Percentiles rank a stretch among this genome's conserved stretches.
phyloP scores from a whole-genome alignment of 1,140 invertebrate genomes.

The Batillaria attramentaria region DNA sequence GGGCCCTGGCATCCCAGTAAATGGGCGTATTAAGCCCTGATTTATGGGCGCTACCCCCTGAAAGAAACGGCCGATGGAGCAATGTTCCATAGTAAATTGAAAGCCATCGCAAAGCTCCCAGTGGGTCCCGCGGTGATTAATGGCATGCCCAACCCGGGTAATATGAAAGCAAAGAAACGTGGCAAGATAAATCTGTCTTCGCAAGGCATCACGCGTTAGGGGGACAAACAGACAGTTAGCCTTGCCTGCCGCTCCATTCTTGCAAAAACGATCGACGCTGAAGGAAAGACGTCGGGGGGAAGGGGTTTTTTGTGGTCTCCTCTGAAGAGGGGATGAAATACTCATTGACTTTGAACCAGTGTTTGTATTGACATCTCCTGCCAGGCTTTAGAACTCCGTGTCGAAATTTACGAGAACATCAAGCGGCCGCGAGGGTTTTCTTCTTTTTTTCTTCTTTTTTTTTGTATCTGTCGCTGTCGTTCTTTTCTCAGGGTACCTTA shows the following conservation, averaged over 20 bases:
- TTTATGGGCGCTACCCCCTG: constrained; percentile 24
- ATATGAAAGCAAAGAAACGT: constrained; percentile 35
- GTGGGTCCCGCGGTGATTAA: constrained; percentile 24
- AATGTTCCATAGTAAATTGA: constrained; percentile 33
- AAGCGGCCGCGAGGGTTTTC: background rate
- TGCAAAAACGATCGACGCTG: too few relatives aligned
- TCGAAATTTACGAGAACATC: constrained; percentile 13
- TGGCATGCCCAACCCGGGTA: constrained; percentile 21
- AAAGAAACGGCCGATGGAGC: constrained; percentile 25
- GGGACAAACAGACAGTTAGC: background rate
- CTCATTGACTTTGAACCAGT: constrained; percentile 32
- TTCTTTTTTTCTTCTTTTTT: background rate
- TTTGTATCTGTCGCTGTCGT: background rate
- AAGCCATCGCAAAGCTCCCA: constrained; percentile 25
- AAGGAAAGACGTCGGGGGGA: background rate
- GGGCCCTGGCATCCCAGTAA: constrained; percentile 28
- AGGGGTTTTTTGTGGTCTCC: background rate
- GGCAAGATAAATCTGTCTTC: constrained; percentile 34
- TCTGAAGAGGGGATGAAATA: background rate
- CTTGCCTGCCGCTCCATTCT: background rate
- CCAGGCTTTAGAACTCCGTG: background rate
- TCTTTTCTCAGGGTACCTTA: background rate
- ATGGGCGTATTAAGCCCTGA: constrained; percentile 34
- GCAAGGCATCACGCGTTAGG: constrained; percentile 10
- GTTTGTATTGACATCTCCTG: constrained; percentile 20